Evolutionary conservation across 2,797 vertebrate genomes (phyloP).

Genomic region (Tauraco hartlaubi): DNA sequence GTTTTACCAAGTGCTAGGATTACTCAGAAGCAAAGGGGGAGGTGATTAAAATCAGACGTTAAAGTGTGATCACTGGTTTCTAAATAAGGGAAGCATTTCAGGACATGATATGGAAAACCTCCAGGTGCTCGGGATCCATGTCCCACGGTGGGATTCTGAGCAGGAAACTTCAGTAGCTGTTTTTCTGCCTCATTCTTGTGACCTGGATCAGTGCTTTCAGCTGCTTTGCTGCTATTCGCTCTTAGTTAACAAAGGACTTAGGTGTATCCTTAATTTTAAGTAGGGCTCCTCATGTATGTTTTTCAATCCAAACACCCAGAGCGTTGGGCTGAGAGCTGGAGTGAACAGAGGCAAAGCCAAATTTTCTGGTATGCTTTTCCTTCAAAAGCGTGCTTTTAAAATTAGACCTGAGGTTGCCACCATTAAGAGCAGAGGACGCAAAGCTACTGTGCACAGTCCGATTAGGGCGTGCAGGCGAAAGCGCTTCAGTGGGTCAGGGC

Average conservation of each 20-base stretch:
- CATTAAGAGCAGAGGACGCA: fast-evolving
- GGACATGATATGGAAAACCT: neutral
- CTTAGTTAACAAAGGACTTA: conserved; percentile 46
- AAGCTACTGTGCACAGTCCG: neutral
- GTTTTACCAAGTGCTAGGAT: neutral
- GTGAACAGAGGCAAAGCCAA: neutral
- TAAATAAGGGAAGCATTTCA: neutral
- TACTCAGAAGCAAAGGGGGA: neutral
- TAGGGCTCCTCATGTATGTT: neutral
- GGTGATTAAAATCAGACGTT: neutral
- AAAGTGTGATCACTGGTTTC: neutral
- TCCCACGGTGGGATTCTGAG: neutral
- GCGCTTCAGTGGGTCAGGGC: neutral
- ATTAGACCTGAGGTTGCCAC: neutral
- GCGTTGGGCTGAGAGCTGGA: neutral
- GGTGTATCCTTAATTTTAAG: conserved; percentile 32
- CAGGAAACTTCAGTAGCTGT: neutral
- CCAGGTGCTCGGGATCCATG: neutral
- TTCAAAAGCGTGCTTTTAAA: neutral
- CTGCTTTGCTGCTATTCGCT: conserved; percentile 13
- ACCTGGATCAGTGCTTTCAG: conserved; percentile 39
- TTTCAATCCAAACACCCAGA: neutral
- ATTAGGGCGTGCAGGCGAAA: fast-evolving
- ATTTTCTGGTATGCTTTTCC: neutral
- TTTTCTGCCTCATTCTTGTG: conserved; percentile 28